Conservation (phyloP, 2,888 invertebrate species). For the Seira musarum region DNA sequence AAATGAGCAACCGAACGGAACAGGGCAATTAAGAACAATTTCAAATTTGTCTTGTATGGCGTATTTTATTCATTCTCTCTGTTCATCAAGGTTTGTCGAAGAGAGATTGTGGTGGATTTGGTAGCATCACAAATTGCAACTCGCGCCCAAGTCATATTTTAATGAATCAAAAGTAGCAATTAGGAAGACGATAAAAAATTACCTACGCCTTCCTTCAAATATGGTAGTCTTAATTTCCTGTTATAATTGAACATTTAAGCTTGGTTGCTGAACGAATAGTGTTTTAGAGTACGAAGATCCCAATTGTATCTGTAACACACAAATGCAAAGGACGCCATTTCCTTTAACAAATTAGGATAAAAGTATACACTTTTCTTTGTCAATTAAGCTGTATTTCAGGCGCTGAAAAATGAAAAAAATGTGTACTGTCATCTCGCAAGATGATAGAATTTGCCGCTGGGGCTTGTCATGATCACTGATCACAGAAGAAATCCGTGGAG, state of each 20-base stretch:
- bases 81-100: not conserved
- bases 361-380: no score
- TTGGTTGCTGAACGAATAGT: not conserved
- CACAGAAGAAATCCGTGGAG: no score
- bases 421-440: no score
- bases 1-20: constrained; percentile 31
- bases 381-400: no score
- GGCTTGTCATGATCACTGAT: no score
- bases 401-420: no score
- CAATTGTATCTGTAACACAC: no score
- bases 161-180: not conserved
- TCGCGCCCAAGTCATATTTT: not conserved
- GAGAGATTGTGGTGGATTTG: not conserved
- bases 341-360: no score
- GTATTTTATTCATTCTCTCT: not conserved
- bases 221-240: not conserved
- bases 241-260: not conserved
- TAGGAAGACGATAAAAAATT: not conserved
- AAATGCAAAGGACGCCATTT: no score
- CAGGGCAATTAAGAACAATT: constrained; percentile 44
- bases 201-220: not conserved
- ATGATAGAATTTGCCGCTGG: no score
- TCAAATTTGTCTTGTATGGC: constrained; percentile 6
- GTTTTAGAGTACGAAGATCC: no score
- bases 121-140: not conserved